Evolutionary conservation across 2,797 vertebrate species (phyloP).

Genomic region (Perodicticus potto): DNA sequence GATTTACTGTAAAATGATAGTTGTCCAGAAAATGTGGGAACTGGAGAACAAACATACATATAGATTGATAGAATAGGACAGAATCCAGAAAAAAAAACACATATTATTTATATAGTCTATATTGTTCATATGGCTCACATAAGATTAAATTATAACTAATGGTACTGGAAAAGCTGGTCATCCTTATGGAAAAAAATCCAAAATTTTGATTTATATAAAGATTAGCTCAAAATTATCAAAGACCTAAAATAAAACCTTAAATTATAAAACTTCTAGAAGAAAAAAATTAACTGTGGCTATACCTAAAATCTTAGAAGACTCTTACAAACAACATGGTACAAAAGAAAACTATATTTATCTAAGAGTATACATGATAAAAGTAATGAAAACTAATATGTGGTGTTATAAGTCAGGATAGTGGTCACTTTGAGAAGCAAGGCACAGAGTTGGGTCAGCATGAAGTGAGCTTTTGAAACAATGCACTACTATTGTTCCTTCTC

Average conservation of each 20-base stretch:
- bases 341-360: neutral
- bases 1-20: neutral
- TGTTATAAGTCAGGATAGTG: neutral
- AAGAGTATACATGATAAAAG: neutral
- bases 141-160: neutral
- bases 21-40: neutral
- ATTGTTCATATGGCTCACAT: neutral
- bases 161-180: neutral
- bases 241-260: neutral
- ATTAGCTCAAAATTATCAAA: neutral
- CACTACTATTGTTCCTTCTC: neutral
- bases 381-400: neutral
- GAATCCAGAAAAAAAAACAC: neutral
- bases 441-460: neutral
- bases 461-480: neutral
- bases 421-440: neutral
- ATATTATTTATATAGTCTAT: neutral
- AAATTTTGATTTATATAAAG: neutral
- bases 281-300: neutral
- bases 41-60: neutral
- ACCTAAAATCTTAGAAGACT: neutral
- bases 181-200: neutral
- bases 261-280: neutral
- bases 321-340: neutral
- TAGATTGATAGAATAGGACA: neutral